Conservation (phyloP, 2,113 vertebrate genomes). For the Peromyscus polionotus region DNA sequence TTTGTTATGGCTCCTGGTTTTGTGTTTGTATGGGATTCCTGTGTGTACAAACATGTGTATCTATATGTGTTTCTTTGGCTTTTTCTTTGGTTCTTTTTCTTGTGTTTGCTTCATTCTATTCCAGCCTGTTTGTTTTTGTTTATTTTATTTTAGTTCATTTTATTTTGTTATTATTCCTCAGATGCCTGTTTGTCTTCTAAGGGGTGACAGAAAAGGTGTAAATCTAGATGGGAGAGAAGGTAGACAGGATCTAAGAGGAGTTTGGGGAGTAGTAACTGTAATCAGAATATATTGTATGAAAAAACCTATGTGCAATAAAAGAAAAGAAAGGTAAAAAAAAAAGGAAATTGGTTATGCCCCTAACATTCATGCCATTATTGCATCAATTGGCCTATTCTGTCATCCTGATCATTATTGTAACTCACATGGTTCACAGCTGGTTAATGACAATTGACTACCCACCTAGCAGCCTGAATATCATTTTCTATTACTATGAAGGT, state of each 20-base stretch:
- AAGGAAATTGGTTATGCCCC: neutral
- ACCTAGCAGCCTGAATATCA: neutral
- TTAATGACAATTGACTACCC: neutral
- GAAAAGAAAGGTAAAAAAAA: neutral
- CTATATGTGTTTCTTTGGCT: neutral
- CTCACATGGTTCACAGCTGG: neutral
- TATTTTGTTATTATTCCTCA: neutral
- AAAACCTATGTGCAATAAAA: neutral
- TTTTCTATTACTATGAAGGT: neutral
- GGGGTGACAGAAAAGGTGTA: neutral
- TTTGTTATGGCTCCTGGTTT: neutral
- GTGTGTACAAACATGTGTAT: neutral
- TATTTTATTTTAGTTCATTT: neutral
- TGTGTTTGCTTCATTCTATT: neutral
- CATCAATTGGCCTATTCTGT: neutral
- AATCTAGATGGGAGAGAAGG: neutral
- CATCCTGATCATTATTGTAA: neutral
- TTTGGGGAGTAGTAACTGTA: neutral
- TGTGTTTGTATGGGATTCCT: neutral
- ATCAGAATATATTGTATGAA: neutral
- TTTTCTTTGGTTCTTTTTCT: neutral
- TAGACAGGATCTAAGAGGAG: neutral
- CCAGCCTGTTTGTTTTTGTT: neutral
- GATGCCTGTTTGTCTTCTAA: neutral
- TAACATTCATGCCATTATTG: neutral